Evolutionary conservation across 2,797 vertebrate genomes (phyloP).

Genomic region (Labeo calbasu): DNA sequence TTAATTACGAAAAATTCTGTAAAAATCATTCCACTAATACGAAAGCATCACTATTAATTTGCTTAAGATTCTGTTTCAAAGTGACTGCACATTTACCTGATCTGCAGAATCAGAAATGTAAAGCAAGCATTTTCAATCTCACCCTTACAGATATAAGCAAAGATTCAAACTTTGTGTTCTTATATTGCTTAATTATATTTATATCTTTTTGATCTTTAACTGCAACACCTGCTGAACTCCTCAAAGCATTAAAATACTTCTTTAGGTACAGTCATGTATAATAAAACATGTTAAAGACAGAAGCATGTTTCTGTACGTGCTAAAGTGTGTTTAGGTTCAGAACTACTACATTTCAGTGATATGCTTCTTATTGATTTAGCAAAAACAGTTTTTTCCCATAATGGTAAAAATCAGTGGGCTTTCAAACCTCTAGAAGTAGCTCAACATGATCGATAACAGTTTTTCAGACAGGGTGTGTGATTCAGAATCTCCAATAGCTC

Average conservation of each 20-base stretch:
- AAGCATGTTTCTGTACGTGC: not conserved
- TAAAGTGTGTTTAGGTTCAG: not conserved
- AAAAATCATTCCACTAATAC: not conserved
- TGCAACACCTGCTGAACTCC: not conserved
- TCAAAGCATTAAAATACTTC: not conserved
- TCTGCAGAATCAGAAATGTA: not conserved
- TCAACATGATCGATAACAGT: not conserved
- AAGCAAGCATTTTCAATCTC: not conserved
- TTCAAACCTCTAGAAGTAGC: not conserved
- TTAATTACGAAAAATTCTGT: not conserved
- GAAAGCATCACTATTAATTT: not conserved
- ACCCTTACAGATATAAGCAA: not conserved
- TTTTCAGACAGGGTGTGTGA: not conserved
- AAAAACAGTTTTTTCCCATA: not conserved
- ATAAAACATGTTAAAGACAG: not conserved
- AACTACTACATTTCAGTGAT: not conserved
- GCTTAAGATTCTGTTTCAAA: not conserved
- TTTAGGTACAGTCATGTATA: not conserved
- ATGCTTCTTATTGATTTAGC: not conserved
- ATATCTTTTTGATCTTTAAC: not conserved
- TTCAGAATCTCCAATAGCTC: not conserved
- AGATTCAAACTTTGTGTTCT: not conserved
- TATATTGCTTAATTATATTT: no score
- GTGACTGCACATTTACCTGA: not conserved
- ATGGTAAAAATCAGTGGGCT: not conserved